phyloP scores from a whole-genome alignment of 2,797 vertebrate genomes.

The Octomys mimax region DNA sequence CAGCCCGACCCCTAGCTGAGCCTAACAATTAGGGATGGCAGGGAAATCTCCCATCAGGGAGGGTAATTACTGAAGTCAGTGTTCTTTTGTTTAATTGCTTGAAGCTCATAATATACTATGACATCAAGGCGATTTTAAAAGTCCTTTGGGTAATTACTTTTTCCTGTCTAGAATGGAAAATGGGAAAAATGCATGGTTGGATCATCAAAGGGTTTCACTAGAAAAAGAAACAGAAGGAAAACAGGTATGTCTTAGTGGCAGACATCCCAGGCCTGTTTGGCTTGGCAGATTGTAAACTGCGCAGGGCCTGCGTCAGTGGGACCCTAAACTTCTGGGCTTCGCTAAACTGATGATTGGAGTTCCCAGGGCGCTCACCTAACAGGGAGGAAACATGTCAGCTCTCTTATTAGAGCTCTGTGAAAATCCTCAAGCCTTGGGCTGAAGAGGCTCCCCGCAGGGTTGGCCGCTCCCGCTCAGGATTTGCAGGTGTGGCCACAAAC shows the following conservation, averaged over 20 bases:
- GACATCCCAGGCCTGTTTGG: not conserved
- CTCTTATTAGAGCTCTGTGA: not conserved
- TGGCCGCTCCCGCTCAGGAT: not conserved
- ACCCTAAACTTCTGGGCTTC: not conserved
- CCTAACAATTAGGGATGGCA: not conserved
- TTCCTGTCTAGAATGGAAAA: not conserved
- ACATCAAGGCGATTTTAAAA: constrained; percentile 42
- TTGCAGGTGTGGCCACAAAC: not conserved
- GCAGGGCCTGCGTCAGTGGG: not conserved
- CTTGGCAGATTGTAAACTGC: not conserved
- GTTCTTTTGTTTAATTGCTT: not conserved
- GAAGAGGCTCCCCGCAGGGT: not conserved
- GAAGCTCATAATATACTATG: not conserved
- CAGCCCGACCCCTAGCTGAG: not conserved
- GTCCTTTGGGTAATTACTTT: constrained; percentile 14
- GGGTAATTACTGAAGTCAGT: not conserved
- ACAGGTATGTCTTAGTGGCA: not conserved
- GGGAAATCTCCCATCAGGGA: not conserved
- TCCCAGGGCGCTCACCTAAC: not conserved
- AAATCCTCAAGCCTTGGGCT: not conserved
- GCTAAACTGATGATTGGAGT: not conserved
- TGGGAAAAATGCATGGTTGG: too few relatives aligned
- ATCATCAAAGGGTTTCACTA: not conserved
- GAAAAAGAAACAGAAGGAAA: constrained; percentile 5
- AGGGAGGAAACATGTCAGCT: not conserved